Percentiles rank a stretch among this genome's conserved stretches.
These are phyloP conservation scores for Sebastes trivittatus DNA, from an alignment of 2,797 vertebrate species.

Conservation along the genomic window DNA sequence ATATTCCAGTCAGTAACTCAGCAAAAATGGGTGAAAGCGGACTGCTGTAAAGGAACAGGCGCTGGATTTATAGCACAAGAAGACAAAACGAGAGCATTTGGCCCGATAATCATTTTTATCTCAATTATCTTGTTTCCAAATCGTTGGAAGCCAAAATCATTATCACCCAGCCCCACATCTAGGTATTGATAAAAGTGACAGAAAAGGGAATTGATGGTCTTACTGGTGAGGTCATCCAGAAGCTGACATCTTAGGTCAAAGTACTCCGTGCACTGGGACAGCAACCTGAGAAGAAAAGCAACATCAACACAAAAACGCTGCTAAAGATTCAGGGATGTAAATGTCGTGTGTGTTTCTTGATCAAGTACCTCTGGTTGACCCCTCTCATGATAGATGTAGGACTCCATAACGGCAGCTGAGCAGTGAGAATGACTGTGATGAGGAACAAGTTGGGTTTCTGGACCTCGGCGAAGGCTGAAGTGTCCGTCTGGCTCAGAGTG, in stretches of 20 bases:
- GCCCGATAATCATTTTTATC: neutral
- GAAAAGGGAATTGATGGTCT: slow-evolving; percentile 62
- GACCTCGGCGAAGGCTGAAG: slow-evolving; percentile 90
- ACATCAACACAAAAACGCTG: neutral
- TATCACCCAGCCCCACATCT: neutral
- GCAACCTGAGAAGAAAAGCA: slow-evolving; percentile 81
- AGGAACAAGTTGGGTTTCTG: slow-evolving; percentile 98
- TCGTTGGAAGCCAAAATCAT: neutral
- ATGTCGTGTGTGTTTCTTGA: neutral
- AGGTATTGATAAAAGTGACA: neutral
- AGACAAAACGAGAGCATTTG: neutral
- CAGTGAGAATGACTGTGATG: slow-evolving; percentile 90
- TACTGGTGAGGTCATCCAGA: slow-evolving; percentile 96
- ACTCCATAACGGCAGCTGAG: slow-evolving; percentile 98
- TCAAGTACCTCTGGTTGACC: slow-evolving; percentile 93
- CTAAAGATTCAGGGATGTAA: neutral
- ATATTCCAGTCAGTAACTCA: neutral
- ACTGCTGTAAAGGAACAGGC: neutral
- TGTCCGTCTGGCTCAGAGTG: slow-evolving; percentile 97
- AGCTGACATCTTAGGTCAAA: slow-evolving; percentile 97
- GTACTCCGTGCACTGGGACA: slow-evolving; percentile 98
- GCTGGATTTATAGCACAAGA: neutral
- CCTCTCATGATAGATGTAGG: slow-evolving; percentile 99
- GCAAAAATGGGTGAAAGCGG: neutral
- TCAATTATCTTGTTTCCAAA: neutral